Percentiles rank a stretch among this genome's conserved stretches.
These are phyloP conservation scores for Callorhinus ursinus DNA, from an alignment of 2,113 vertebrate species.

Conservation along the genomic window DNA sequence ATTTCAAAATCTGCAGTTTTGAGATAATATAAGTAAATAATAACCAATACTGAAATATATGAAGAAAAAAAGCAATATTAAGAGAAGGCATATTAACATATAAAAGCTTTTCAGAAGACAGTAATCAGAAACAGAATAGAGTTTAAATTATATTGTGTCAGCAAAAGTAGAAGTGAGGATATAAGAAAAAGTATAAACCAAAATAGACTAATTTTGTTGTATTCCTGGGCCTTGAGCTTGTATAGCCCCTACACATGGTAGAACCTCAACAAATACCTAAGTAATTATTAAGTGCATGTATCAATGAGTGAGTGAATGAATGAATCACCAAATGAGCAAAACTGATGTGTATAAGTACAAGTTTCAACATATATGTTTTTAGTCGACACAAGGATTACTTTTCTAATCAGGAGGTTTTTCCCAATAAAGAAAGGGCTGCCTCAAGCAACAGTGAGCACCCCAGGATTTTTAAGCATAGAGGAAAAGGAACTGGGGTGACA, in stretches of 20 bases:
- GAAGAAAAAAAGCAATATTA: conserved; percentile 13
- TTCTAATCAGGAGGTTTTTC: conserved; percentile 7
- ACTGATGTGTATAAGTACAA: neutral
- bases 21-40: neutral
- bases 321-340: neutral
- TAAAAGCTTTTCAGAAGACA: conserved; percentile 27
- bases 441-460: neutral
- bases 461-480: neutral
- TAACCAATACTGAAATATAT: neutral
- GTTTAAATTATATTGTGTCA: conserved; percentile 30
- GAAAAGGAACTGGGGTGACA: neutral
- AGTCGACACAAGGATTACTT: neutral
- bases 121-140: conserved; percentile 17
- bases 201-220: neutral
- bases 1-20: neutral
- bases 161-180: conserved; percentile 7
- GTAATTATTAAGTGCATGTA: neutral
- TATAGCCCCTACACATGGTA: neutral
- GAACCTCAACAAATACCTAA: neutral
- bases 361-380: neutral
- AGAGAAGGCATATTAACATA: conserved; percentile 34
- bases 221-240: neutral
- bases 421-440: neutral
- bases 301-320: neutral
- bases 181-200: neutral